These are phyloP conservation scores for Chionis minor DNA, from an alignment of 2,113 vertebrate genomes.

Conservation along the genomic window DNA sequence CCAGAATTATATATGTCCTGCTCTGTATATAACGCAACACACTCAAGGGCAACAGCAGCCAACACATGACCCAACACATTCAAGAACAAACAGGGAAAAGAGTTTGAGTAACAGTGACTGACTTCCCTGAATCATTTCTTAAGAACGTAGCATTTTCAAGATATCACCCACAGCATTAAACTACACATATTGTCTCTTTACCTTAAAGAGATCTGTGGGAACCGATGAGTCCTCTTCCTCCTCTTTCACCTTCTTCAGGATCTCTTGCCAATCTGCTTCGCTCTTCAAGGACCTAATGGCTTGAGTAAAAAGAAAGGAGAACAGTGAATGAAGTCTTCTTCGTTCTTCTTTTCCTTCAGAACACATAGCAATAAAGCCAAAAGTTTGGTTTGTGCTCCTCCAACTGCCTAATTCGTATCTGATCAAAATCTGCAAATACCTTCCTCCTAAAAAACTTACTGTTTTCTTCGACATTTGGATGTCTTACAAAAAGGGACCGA, in stretches of 20 bases:
- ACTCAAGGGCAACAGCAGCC: not conserved
- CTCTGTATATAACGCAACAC: not conserved
- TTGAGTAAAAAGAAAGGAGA: slow-evolving; percentile 63
- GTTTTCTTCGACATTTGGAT: not conserved
- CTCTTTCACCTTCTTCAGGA: slow-evolving; percentile 81
- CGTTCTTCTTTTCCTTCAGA: not conserved
- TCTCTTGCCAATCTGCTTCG: slow-evolving; percentile 89
- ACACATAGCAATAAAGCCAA: not conserved
- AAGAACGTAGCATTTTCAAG: not conserved
- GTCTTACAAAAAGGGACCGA: not conserved
- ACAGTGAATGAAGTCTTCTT: not conserved
- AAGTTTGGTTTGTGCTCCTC: not conserved
- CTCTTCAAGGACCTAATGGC: slow-evolving; percentile 84
- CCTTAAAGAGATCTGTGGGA: slow-evolving; percentile 89
- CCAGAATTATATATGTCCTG: not conserved
- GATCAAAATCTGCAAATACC: not conserved
- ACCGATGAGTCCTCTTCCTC: slow-evolving; percentile 85
- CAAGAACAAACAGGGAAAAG: not conserved
- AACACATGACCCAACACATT: not conserved
- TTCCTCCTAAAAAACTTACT: not conserved
- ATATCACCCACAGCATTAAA: not conserved
- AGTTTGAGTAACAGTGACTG: not conserved
- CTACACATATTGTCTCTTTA: slow-evolving; percentile 34
- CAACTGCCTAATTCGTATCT: not conserved
- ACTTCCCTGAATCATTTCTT: not conserved